phyloP scores from a whole-genome alignment of 2,888 invertebrate species.

The Hypena proboscidalis region DNA sequence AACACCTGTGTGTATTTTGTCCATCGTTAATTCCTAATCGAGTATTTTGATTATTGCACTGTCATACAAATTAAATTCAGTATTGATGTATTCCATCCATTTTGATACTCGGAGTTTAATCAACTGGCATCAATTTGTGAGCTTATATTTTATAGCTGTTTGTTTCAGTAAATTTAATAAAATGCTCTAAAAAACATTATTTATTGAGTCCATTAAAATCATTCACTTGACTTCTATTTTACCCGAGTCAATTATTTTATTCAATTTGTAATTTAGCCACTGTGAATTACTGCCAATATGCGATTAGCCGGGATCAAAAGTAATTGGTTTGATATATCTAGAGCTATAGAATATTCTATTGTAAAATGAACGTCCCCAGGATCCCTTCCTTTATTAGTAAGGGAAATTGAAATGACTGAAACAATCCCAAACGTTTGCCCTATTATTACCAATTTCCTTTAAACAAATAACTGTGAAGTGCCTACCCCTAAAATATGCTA shows the following conservation, averaged over 20 bases:
- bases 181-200: too few relatives aligned
- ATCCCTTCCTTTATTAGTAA: constrained; percentile 55
- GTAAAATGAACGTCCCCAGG: constrained; percentile 40
- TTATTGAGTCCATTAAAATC: too few relatives aligned
- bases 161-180: constrained; percentile 1
- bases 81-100: constrained; percentile 1
- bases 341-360: constrained; percentile 10
- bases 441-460: constrained; percentile 54
- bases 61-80: background rate
- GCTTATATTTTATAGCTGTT: constrained; percentile 1
- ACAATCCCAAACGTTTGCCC: constrained; percentile 42
- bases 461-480: constrained; percentile 27
- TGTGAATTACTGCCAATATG: constrained; percentile 7
- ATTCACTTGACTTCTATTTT: too few relatives aligned
- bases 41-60: background rate
- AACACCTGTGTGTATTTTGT: background rate
- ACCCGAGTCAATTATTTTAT: background rate
- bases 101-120: background rate
- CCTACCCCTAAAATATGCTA: too few relatives aligned
- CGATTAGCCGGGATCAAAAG: constrained; percentile 9
- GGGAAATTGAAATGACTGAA: constrained; percentile 63
- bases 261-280: background rate
- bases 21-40: background rate
- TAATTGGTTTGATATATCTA: constrained; percentile 22
- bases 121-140: background rate